These are phyloP conservation scores for Gambusia holbrooki DNA, from an alignment of 2,113 vertebrate species.

Conservation along the genomic window DNA sequence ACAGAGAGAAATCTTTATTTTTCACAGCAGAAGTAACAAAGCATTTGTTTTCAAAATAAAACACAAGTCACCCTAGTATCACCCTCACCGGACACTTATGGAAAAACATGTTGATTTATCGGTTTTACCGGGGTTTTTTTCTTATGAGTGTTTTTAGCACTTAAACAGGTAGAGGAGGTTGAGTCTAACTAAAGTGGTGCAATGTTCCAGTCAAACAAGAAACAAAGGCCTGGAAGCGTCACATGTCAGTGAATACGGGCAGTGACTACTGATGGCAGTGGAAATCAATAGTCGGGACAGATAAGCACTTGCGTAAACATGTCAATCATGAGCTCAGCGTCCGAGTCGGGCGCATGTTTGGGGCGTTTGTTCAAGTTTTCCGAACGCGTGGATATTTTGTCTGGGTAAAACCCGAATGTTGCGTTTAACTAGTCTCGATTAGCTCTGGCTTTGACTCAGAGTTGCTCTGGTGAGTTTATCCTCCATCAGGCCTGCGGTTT, in stretches of 20 bases:
- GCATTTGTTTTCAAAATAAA: conserved; percentile 69
- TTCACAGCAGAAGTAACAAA: conserved; percentile 81
- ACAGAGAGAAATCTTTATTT: conserved; percentile 79
- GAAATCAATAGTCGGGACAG: conserved; percentile 37
- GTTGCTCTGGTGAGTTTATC: conserved; percentile 13
- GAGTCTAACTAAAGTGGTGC: conserved; percentile 27
- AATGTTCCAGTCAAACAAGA: conserved; percentile 44
- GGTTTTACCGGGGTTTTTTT: conserved; percentile 32
- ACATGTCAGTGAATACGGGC: conserved; percentile 18
- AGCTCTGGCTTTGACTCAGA: conserved; percentile 11
- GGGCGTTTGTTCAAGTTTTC: conserved; percentile 17
- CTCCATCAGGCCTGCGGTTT: conserved; percentile 21
- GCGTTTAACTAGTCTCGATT: background rate
- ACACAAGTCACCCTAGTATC: conserved; percentile 48
- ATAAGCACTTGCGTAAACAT: conserved; percentile 18
- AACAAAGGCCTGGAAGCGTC: conserved; percentile 10
- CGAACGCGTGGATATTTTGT: conserved; percentile 15
- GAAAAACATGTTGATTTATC: conserved; percentile 51
- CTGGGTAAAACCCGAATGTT: conserved; percentile 8
- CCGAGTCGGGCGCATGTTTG: conserved; percentile 7
- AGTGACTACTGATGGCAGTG: conserved; percentile 56
- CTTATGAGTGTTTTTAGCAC: conserved; percentile 26
- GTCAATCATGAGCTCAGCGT: conserved; percentile 17
- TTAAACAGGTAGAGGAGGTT: conserved; percentile 36
- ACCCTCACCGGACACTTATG: conserved; percentile 55